Percentiles rank a stretch among this genome's conserved stretches.
These are phyloP conservation scores for Ridgeia piscesae DNA, from an alignment of 1,140 invertebrate species.

Conservation along the genomic window DNA sequence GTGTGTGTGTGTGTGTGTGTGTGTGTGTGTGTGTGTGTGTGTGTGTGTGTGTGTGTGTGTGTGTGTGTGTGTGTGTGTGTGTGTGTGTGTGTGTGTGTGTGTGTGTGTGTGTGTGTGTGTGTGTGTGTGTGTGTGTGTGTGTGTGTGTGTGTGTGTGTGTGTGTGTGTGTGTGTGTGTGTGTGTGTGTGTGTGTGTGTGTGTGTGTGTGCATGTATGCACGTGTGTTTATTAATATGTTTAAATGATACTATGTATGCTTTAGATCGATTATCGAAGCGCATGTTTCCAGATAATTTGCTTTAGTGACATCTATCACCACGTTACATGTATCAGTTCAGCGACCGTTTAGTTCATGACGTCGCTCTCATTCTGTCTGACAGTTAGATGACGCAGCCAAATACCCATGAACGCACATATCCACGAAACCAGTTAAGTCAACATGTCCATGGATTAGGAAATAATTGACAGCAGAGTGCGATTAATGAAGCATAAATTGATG, in stretches of 20 bases:
- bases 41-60: too few species aligned
- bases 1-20: too few species aligned
- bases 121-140: slow-evolving; percentile 9
- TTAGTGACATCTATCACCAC: background rate
- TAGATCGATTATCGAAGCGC: background rate
- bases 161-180: background rate
- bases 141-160: background rate
- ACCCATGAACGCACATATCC: background rate
- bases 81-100: background rate
- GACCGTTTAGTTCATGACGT: background rate
- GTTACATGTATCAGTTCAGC: background rate
- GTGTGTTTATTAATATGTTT: too few species aligned
- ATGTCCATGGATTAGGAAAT: background rate
- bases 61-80: background rate
- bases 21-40: background rate
- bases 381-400: background rate
- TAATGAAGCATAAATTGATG: background rate
- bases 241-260: too few species aligned
- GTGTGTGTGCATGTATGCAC: background rate
- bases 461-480: background rate
- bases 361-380: background rate
- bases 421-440: background rate
- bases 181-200: background rate
- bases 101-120: background rate
- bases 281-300: background rate